Conservation (phyloP, 2,888 invertebrate genomes). For the Syrista parreyssii region DNA sequence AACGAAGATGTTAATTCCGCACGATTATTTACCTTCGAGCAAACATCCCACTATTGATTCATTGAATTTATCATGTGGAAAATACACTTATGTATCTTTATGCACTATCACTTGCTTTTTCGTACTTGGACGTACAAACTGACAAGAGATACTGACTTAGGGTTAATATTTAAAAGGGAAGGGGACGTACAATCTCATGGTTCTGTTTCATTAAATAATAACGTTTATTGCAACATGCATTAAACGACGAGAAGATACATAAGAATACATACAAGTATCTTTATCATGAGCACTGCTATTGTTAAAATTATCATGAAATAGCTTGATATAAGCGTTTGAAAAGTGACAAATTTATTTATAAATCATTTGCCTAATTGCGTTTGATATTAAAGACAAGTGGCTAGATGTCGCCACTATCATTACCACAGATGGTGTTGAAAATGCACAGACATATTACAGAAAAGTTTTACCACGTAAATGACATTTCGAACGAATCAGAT, state of each 20-base stretch:
- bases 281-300: not conserved
- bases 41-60: not conserved
- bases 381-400: not conserved
- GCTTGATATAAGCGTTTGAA: too few species aligned
- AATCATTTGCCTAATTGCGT: too few species aligned
- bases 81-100: not conserved
- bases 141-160: not conserved
- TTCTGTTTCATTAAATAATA: not conserved
- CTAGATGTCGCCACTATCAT: not conserved
- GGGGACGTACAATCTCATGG: not conserved
- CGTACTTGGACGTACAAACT: not conserved
- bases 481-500: not conserved
- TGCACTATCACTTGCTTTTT: not conserved
- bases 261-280: not conserved
- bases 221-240: not conserved
- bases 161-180: not conserved
- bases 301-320: not conserved
- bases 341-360: too few species aligned
- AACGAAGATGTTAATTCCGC: conserved; percentile 24
- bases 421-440: not conserved
- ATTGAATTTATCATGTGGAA: not conserved
- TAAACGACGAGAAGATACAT: not conserved
- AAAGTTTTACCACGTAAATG: not conserved
- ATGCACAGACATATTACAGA: too few species aligned
- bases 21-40: not conserved